Evolutionary conservation across 2,113 vertebrate genomes (phyloP).

Genomic region (Rhynchomys soricoides): DNA sequence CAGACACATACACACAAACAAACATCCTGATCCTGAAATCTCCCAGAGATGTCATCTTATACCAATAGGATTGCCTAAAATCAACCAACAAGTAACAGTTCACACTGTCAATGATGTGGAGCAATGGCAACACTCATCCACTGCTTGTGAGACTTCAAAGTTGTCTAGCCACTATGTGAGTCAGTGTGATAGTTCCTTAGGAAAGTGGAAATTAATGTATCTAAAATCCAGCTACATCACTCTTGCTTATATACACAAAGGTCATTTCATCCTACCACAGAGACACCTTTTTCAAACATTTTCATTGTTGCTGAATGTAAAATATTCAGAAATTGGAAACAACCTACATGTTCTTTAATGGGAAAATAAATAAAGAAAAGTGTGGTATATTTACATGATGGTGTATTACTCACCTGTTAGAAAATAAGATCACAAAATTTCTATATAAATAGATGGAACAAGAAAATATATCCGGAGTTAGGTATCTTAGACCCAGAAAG

Average conservation of each 20-base stretch:
- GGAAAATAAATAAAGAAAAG: not conserved
- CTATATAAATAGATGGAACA: not conserved
- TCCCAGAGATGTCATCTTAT: not conserved
- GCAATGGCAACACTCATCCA: not conserved
- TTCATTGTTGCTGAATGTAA: not conserved
- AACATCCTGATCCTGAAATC: too few species aligned
- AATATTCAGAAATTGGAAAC: not conserved
- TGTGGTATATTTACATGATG: not conserved
- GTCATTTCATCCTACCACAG: not conserved
- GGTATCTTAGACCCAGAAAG: not conserved
- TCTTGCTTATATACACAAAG: not conserved
- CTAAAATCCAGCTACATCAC: not conserved
- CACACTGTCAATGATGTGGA: not conserved
- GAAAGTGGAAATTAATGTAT: not conserved
- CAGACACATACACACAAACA: not conserved
- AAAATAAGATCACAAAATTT: not conserved
- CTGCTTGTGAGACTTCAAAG: not conserved
- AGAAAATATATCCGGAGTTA: not conserved
- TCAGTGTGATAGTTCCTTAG: not conserved
- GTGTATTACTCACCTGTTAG: not conserved
- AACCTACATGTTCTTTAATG: not conserved
- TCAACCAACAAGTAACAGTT: not conserved
- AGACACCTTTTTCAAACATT: not conserved
- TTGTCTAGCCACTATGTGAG: not conserved
- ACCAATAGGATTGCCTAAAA: not conserved